phyloP scores from a whole-genome alignment of 1,140 invertebrate genomes.

The Ceratosolen fusciceps region DNA sequence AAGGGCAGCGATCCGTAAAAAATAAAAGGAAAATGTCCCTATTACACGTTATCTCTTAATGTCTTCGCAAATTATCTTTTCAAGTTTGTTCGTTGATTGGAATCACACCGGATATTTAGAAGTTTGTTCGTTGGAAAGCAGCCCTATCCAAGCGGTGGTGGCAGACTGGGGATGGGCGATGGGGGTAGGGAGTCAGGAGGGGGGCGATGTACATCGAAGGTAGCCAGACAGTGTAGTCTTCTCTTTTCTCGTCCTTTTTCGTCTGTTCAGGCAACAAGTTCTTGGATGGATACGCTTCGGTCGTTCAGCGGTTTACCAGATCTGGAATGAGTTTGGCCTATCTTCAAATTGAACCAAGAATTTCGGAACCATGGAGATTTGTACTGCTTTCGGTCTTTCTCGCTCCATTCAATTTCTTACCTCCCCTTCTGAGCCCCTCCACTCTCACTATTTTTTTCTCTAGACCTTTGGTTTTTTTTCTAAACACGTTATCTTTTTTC shows the following conservation, averaged over 20 bases:
- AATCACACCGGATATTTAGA: constrained; percentile 45
- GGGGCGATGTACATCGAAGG: background rate
- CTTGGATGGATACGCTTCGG: constrained; percentile 35
- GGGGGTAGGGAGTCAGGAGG: background rate
- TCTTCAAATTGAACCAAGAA: constrained; percentile 54
- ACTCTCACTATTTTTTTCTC: constrained; percentile 7
- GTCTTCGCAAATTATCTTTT: constrained; percentile 37
- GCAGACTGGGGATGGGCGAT: background rate
- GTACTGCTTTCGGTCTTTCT: background rate
- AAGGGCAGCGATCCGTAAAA: background rate
- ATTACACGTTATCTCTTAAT: constrained; percentile 10
- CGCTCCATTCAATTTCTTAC: constrained; percentile 41
- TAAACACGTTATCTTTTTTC: background rate
- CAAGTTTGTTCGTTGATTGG: constrained; percentile 41
- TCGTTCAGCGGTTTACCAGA: constrained; percentile 57
- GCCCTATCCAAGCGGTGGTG: background rate
- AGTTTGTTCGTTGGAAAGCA: constrained; percentile 18
- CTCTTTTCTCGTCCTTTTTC: background rate
- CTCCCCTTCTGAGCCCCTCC: background rate
- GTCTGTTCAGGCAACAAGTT: background rate
- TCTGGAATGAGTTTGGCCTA: constrained; percentile 61
- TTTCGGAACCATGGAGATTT: constrained; percentile 19
- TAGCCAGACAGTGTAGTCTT: background rate
- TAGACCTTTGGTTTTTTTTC: background rate
- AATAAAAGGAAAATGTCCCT: background rate